Evolutionary conservation across 2,888 invertebrate species (phyloP).

Genomic region (Pteria penguin): DNA sequence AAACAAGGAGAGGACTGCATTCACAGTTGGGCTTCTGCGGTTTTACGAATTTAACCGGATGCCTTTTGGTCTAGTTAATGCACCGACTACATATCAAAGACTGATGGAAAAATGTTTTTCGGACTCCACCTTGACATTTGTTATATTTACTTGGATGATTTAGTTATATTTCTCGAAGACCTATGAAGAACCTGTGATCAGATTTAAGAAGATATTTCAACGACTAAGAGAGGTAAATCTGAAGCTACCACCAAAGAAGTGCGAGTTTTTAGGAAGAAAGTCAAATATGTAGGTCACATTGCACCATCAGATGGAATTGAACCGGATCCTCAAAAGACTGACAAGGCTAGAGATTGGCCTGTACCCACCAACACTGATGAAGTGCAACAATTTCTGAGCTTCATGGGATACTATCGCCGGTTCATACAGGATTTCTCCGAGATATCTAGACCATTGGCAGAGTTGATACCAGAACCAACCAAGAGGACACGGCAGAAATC

Average conservation of each 20-base stretch:
- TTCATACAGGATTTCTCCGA: background rate
- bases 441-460: background rate
- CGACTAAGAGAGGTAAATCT: conserved; percentile 1
- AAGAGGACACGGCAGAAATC: conserved; percentile 4
- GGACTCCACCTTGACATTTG: conserved; percentile 48
- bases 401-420: conserved; percentile 3
- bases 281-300: background rate
- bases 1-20: conserved; percentile 43
- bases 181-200: conserved; percentile 41
- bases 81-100: too few relatives aligned
- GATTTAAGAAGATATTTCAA: conserved; percentile 25
- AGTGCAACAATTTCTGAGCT: background rate
- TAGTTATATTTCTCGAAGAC: conserved; percentile 47
- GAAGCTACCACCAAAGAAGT: background rate
- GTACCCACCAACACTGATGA: background rate
- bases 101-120: conserved; percentile 42
- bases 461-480: background rate
- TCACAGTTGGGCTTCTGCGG: conserved; percentile 44
- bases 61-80: conserved; percentile 46
- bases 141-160: conserved; percentile 55
- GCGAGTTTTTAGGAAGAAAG: background rate
- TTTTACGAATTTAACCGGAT: conserved; percentile 46
- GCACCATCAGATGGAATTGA: background rate
- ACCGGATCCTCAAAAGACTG: background rate
- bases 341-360: background rate